Evolutionary conservation across 2,888 invertebrate genomes (phyloP).

Genomic region (Mimas tiliae): DNA sequence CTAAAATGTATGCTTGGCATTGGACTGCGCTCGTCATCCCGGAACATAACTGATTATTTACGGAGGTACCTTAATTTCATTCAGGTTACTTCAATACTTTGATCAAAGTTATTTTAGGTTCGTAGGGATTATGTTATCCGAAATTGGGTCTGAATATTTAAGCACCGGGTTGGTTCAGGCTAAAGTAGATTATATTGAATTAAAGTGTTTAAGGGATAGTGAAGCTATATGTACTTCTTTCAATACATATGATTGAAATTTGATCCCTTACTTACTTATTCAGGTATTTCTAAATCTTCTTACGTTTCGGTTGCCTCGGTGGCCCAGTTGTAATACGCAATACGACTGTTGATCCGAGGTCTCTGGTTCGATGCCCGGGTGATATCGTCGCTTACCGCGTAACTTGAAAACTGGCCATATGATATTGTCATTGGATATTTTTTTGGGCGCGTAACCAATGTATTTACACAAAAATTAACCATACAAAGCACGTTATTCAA

Average conservation of each 20-base stretch:
- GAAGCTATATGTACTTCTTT: neutral
- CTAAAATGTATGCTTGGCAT: no score
- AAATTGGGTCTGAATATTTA: constrained; percentile 17
- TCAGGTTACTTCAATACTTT: neutral
- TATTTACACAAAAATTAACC: no score
- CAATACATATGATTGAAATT: neutral
- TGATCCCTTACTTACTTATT: neutral
- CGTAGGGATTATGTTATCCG: constrained; percentile 7
- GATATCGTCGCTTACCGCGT: no score
- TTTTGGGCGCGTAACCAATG: no score
- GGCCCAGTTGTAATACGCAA: no score
- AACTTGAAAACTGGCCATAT: no score
- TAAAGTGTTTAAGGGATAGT: constrained; percentile 18
- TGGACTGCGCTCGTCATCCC: no score
- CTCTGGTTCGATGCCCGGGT: no score
- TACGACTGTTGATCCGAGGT: no score
- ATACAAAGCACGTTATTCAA: no score
- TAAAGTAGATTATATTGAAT: constrained; percentile 10
- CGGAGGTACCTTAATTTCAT: neutral
- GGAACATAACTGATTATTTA: neutral
- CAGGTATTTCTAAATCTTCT: neutral
- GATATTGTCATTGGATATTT: no score
- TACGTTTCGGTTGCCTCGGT: no score
- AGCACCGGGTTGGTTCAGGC: constrained; percentile 13
- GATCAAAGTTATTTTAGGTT: constrained; percentile 19